Evolutionary conservation across 2,797 vertebrate species (phyloP), one percentile per base, ranked within the genome.

Genomic region (Enteromius unitaeniatus): DNA sequence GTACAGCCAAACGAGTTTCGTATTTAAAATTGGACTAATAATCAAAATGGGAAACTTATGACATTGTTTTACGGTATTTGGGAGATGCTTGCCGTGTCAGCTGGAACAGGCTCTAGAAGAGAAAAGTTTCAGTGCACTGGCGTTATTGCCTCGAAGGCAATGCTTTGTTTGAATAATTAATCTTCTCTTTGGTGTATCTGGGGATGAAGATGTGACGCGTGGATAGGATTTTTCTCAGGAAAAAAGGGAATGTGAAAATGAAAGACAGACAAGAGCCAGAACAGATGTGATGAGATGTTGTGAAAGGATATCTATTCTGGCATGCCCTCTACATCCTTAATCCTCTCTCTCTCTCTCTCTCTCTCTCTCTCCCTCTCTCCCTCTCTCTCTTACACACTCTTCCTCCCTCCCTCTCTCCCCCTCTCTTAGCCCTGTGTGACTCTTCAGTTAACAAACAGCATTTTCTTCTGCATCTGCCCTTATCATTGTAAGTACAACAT

Each of bases 401-500:
- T 85, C 82, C 83, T 84, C 90, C 88, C 80, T 74, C 90, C 87
- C 90, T 94, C 95, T 94, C 93, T 93, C 94, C 94, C 91, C 93
- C 93, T 96, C 95, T 94, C 92, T 95, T 93, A 97, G 95, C 95
- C 95, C 93, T 93, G 93, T 96, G 95, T 97, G 96, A 96, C 95
- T 97, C 95, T 95, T 94, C 96, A 94, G 95, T 95, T 96, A 96
- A 97, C 96, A 97, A 96, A 97, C 96, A 94, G 93, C 95, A 93
- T 97, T 93, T 96, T 92, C 94, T 96, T 94, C 95, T 93, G 96
- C 95, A 97, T 96, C 96, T 95, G 95, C 93, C 94, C 95, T 94
- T 96, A 94, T 95, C 94, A 94, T 95, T 97, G 97, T 98, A 97
- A 99, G 97, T 99, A 98, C 94, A 96, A 91, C 93, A 94, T 96